Evolutionary conservation across 2,113 vertebrate species (phyloP), one percentile per base, ranked within the genome.

Genomic region (Gambusia affinis): DNA sequence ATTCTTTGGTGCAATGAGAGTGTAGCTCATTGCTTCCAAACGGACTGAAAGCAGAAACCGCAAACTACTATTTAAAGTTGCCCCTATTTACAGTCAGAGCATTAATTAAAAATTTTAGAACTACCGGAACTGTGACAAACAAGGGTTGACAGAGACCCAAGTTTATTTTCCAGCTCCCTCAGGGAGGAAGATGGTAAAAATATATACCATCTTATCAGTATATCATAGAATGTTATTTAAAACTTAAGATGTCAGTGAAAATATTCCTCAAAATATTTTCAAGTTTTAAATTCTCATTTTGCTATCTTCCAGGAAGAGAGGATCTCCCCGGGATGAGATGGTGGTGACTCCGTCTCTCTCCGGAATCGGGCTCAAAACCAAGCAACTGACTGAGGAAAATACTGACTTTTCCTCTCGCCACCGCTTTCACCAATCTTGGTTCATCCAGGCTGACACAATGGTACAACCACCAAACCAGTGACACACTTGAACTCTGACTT

Each of bases 301-400:
- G 0, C 30, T n/a, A n/a, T 79, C 27, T 74, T 80, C 76, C 64
- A 95, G 94, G 62, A 60, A 64, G n/a, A 73, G 88, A 35, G 60
- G 15, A 15, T 60, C 78, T 65, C 84, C 79, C 44, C 90, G 39
- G 82, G 96, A 97, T 73, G 96, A 96, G 92, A 95, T 97, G 0
- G 91, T 99, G 67, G 88, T 97, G 92, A 97, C 97, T 0, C 97
- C 96, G 0, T 94, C 96, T 88, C 90, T 96, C 86, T 93, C 91
- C 2, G 89, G 87, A 67, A 94, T 99, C 24, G 96, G 95, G 74
- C 92, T 96, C 94, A 95, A 95, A 92, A 99, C 96, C 90, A 95
- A 92, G 33, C 98, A 99, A 92, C 93, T 99, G 85, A 99, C 97
- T 0, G 93, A 98, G 87, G 98, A 99, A 91, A 99, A 99, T 0